Conservation (phyloP, 2,797 vertebrate species). For the Syngnathus acus region DNA sequence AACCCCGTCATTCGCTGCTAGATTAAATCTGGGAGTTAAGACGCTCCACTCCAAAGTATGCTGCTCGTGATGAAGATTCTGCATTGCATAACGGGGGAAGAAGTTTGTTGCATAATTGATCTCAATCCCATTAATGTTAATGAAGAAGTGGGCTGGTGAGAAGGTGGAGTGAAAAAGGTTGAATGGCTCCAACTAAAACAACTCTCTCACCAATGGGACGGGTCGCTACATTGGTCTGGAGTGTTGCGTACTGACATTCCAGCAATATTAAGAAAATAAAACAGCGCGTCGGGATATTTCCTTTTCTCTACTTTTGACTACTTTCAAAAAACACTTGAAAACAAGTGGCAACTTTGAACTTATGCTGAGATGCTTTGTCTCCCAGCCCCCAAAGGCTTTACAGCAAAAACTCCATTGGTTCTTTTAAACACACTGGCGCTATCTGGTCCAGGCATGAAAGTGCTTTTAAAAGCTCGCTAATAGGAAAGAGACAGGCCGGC, state of each 20-base stretch:
- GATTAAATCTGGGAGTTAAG: constrained; percentile 24
- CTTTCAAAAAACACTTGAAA: background rate
- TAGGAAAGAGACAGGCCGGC: constrained; percentile 65
- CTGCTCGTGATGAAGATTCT: constrained; percentile 35
- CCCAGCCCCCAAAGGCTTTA: constrained; percentile 10
- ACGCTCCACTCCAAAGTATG: constrained; percentile 19
- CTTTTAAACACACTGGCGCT: constrained; percentile 18
- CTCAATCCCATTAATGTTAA: constrained; percentile 66
- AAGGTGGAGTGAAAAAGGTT: constrained; percentile 38
- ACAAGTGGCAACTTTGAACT: background rate
- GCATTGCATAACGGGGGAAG: constrained; percentile 41
- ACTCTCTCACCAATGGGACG: constrained; percentile 7
- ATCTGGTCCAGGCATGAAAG: constrained; percentile 33
- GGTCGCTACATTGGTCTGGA: constrained; percentile 23
- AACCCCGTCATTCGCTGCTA: background rate
- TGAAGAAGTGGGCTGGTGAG: constrained; percentile 46
- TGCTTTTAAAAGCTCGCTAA: constrained; percentile 62
- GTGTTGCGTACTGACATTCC: constrained; percentile 19
- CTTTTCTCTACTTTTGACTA: background rate
- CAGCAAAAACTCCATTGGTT: constrained; percentile 29
- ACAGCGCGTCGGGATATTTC: background rate
- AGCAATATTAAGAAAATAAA: background rate
- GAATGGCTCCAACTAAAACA: constrained; percentile 21
- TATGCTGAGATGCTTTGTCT: constrained; percentile 5
- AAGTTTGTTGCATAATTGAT: constrained; percentile 60